phyloP scores from a whole-genome alignment of 2,113 vertebrate species.

The Forbesichthys agassizii region DNA sequence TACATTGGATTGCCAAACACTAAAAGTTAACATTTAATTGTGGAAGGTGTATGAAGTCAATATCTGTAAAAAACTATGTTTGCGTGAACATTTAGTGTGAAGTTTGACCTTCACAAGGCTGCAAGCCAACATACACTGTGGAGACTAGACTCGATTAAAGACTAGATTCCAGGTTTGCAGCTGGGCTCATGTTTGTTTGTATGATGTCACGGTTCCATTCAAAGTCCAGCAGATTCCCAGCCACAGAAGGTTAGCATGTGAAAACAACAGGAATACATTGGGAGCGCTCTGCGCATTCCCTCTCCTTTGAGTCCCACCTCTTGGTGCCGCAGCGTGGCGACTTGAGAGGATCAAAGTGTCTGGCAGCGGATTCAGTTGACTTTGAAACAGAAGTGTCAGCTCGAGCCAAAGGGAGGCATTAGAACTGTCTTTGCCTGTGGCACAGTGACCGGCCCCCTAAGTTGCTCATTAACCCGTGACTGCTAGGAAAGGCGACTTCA shows the following conservation, averaged over 20 bases:
- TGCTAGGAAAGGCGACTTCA: conserved; percentile 48
- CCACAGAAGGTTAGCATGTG: neutral
- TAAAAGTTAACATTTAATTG: too few relatives aligned
- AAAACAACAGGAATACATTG: conserved; percentile 20
- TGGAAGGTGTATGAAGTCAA: too few relatives aligned
- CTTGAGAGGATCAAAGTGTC: conserved; percentile 57
- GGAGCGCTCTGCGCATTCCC: conserved; percentile 14
- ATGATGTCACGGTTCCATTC: too few relatives aligned
- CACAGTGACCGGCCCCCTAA: conserved; percentile 47
- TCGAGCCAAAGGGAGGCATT: conserved; percentile 51
- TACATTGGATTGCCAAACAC: too few relatives aligned
- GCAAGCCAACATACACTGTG: too few relatives aligned
- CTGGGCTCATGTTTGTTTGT: too few relatives aligned
- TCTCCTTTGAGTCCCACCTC: conserved; percentile 27
- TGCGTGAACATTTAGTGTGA: too few relatives aligned
- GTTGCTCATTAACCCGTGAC: conserved; percentile 54
- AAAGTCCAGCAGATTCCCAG: too few relatives aligned
- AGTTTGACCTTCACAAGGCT: too few relatives aligned
- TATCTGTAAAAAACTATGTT: too few relatives aligned
- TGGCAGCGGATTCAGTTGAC: conserved; percentile 41
- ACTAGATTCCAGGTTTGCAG: too few relatives aligned
- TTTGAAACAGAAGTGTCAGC: conserved; percentile 49
- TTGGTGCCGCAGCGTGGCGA: conserved; percentile 31
- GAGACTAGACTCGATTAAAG: too few relatives aligned
- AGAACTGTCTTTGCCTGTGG: conserved; percentile 53